phyloP scores from a whole-genome alignment of 2,888 invertebrate species.

The Strigamia crassipes region DNA sequence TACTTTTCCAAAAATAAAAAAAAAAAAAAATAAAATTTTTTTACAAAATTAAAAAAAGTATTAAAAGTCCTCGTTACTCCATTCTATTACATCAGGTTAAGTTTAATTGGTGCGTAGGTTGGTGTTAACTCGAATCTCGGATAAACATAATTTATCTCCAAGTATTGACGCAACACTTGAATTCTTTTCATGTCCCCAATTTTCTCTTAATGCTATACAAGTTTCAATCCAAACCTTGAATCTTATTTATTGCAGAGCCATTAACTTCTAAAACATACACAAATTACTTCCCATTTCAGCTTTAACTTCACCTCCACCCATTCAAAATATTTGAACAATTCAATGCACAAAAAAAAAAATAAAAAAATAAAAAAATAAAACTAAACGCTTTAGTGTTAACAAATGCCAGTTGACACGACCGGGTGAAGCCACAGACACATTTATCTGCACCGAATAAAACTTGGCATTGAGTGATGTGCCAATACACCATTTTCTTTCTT shows the following conservation, averaged over 20 bases:
- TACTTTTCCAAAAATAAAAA: too few species aligned
- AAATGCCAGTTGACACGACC: neutral
- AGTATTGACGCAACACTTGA: too few species aligned
- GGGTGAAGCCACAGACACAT: neutral
- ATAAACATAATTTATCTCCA: too few species aligned
- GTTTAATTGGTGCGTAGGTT: neutral
- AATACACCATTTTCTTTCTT: neutral
- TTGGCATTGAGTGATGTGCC: constrained; percentile 22
- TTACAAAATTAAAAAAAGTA: neutral
- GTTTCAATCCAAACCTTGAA: too few species aligned
- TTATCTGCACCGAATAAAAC: neutral
- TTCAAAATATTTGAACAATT: too few species aligned
- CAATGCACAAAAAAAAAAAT: too few species aligned
- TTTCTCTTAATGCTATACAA: neutral
- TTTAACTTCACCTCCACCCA: too few species aligned
- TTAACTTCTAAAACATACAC: neutral
- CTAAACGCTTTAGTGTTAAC: neutral
- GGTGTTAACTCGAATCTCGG: too few species aligned
- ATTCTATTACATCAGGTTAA: neutral
- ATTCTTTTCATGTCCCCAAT: neutral
- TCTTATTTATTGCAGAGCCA: too few species aligned
- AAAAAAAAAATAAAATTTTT: neutral
- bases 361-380: too few species aligned
- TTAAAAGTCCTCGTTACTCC: too few species aligned
- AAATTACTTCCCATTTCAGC: neutral